Percentiles rank a stretch among this genome's conserved stretches.
Evolutionary conservation across 2,113 vertebrate genomes (phyloP).

Genomic region (Lepus americanus): DNA sequence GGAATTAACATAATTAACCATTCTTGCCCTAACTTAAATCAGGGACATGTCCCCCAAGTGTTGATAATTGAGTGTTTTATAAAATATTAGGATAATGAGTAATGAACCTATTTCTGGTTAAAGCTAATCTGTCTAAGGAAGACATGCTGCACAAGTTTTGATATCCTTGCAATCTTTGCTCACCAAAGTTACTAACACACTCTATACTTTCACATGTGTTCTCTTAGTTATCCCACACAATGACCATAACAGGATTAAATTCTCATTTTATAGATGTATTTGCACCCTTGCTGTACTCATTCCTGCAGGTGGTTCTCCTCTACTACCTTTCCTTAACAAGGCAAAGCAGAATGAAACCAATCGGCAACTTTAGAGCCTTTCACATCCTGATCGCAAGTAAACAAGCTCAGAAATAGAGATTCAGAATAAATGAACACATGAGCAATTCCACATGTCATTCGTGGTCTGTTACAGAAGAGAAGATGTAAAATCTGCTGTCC

Average conservation of each 20-base stretch:
- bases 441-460: neutral
- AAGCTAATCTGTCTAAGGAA: neutral
- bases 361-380: neutral
- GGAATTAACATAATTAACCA: neutral
- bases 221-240: neutral
- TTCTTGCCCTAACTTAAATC: neutral
- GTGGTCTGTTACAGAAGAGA: neutral
- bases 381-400: neutral
- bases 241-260: neutral
- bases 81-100: neutral
- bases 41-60: fast-evolving
- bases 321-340: neutral
- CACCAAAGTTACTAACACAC: neutral
- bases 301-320: fast-evolving
- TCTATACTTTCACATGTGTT: neutral
- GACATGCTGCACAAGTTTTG: fast-evolving
- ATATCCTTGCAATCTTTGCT: neutral
- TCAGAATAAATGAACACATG: neutral
- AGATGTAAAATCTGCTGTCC: neutral
- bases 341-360: neutral
- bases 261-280: neutral
- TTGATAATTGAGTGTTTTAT: neutral
- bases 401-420: neutral
- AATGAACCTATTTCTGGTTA: too few relatives aligned
- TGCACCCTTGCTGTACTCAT: fast-evolving